Evolutionary conservation across 2,797 vertebrate genomes (phyloP).

Genomic region (Vipera ursinii): DNA sequence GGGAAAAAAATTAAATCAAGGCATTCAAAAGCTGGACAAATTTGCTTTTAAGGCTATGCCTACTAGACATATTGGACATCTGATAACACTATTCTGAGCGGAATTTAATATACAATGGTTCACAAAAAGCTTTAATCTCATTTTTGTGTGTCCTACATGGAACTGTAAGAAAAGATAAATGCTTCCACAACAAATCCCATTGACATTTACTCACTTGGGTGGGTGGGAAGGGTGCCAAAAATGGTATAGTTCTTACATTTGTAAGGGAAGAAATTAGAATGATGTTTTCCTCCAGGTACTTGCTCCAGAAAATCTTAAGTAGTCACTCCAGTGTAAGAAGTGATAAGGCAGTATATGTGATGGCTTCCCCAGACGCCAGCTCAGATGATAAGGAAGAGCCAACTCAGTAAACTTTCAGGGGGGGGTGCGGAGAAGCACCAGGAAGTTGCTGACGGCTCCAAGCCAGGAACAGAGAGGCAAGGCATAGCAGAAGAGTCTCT

Average conservation of each 20-base stretch:
- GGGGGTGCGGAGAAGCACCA: no score
- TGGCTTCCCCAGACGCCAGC: neutral
- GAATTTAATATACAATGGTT: neutral
- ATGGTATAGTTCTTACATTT: neutral
- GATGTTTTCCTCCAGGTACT: neutral
- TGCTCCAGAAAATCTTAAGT: neutral
- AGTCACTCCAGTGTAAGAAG: neutral
- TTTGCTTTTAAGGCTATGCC: neutral
- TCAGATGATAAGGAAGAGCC: no score
- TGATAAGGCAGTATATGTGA: neutral
- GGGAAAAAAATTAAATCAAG: neutral
- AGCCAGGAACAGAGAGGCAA: neutral
- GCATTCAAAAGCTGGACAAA: neutral
- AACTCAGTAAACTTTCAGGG: fast-evolving
- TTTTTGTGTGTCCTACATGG: neutral
- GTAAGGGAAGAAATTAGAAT: neutral
- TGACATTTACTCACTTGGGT: neutral
- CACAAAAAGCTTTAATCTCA: neutral
- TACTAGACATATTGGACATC: neutral
- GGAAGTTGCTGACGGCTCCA: neutral
- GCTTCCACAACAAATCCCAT: neutral
- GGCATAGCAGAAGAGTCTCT: neutral
- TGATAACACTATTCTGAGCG: neutral
- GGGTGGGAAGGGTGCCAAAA: neutral
- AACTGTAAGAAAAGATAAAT: neutral